Percentiles rank a stretch among this genome's conserved stretches.
These are phyloP conservation scores for Propsilocerus akamusi DNA, from an alignment of 1,140 invertebrate genomes.

Conservation along the genomic window DNA sequence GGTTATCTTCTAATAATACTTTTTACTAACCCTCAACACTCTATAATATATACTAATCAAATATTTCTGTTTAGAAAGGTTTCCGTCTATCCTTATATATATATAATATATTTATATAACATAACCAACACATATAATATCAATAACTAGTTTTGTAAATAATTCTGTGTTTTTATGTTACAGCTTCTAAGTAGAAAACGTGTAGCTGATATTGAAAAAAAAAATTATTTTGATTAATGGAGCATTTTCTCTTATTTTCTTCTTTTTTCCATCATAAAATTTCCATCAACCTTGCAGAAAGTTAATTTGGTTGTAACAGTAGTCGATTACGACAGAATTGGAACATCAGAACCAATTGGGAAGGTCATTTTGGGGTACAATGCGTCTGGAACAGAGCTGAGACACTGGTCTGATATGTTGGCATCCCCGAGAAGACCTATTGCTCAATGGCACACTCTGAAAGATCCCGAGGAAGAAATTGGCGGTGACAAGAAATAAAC, in stretches of 20 bases:
- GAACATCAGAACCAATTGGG: constrained; percentile 97
- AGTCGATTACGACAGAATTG: constrained; percentile 99
- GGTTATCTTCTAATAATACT: background rate
- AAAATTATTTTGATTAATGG: background rate
- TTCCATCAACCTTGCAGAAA: constrained; percentile 57
- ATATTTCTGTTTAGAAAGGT: no score
- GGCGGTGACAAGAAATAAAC: constrained; percentile 70
- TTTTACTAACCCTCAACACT: background rate
- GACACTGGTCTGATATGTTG: constrained; percentile 99
- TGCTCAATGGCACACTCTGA: constrained; percentile 98
- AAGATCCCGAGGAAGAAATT: constrained; percentile 69
- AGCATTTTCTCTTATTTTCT: background rate
- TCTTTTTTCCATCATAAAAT: background rate
- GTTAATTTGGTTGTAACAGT: constrained; percentile 96
- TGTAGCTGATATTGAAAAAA: background rate
- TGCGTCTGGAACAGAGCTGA: constrained; percentile 89
- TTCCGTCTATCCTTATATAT: background rate
- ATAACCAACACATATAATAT: background rate
- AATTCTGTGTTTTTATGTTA: constrained; percentile 3
- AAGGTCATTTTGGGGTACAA: constrained; percentile 94
- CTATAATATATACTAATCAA: background rate
- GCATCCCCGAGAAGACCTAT: constrained; percentile 95
- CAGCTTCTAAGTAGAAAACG: background rate
- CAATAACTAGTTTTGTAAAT: background rate
- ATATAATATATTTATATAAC: background rate